A percentile compares a stretch with the other conserved stretches of the same genome.
Evolutionary conservation across 1,140 invertebrate species (phyloP).

Genomic region (Calephelis virginiensis): DNA sequence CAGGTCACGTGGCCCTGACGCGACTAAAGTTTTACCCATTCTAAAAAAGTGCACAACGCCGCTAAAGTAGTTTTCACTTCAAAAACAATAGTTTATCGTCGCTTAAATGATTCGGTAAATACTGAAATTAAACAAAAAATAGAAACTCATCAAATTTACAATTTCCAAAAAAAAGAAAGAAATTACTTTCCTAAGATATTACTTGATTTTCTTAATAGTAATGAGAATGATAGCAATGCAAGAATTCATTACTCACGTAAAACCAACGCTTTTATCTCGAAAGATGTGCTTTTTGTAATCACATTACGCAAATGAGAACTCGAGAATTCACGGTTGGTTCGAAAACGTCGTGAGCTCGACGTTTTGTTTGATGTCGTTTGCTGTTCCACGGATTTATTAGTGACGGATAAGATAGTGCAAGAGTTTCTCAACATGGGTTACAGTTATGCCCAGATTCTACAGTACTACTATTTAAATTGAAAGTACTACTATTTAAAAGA

Average conservation of each 20-base stretch:
- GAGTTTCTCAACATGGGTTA: too few species aligned
- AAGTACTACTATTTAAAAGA: too few species aligned
- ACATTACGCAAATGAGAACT: conserved; percentile 76
- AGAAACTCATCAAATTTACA: too few species aligned
- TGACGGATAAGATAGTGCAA: conserved; percentile 12
- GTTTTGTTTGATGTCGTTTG: conserved; percentile 60
- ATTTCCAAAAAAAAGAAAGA: not conserved
- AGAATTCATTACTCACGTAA: conserved; percentile 74
- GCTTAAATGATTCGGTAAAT: too few species aligned
- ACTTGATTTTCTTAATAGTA: conserved; percentile 47
- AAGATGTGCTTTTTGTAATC: conserved; percentile 76
- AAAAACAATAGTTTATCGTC: too few species aligned
- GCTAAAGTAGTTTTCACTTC: too few species aligned
- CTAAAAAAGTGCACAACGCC: too few species aligned
- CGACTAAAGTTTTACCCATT: too few species aligned
- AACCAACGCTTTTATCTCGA: conserved; percentile 69
- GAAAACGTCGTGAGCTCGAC: conserved; percentile 68
- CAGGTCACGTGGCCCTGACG: too few species aligned
- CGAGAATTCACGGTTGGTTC: conserved; percentile 69
- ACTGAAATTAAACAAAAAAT: too few species aligned
- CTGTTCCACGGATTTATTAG: conserved; percentile 25
- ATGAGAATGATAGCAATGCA: conserved; percentile 52
- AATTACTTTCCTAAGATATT: not conserved
- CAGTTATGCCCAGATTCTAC: too few species aligned
- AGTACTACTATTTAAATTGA: too few species aligned